Base-by-base conservation (phyloP, 2,888 invertebrate genomes). In the Acanthococcus lagerstroemiae region DNA sequence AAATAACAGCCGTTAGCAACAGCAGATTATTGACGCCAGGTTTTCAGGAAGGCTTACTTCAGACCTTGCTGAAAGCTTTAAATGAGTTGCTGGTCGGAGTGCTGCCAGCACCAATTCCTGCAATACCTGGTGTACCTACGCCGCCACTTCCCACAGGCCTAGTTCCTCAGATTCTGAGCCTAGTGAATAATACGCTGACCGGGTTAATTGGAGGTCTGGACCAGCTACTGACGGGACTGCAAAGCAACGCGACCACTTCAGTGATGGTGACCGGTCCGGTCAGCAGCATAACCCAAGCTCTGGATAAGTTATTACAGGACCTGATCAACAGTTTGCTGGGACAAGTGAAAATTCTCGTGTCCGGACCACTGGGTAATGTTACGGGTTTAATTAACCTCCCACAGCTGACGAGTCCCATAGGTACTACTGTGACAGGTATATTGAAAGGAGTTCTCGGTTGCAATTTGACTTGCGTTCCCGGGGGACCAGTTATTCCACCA, bases 351-450 rank as follows among this genome's bases (percentile, higher is more conserved):
- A 24, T 4, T 15, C 5, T 24, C 1, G 17, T 54, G 12, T 22
- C 15, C 27, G n/a, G 19, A 9, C 15, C 22, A 17, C 24, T 48
- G 19, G 4, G 7, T 1, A 48, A 48, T 24, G 1, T 17, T 3
- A 27, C 60, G 2, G 37, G 37, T 9, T 15, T 54, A 12, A 21
- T 63, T 0, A 9, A 54, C 25, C 44, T 52, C 15, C 52, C 52
- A 26, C 3, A 25, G 17, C 15, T 63, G 4, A 30, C 50, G 12
- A 44, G 63, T 12, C 63, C 63, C 7, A 22, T 63, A 22, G 63
- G 63, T 37, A 63, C 54, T 2, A 1, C 54, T 1, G 30, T 63
- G 30, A 63, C 54, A 1, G 6, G 12, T 54, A 22, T 44, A 19
- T 22, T 63, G 17, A 52, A 44, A 44, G 21, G 7, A 30, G 37